Evolutionary conservation across 1,140 invertebrate genomes (phyloP), one percentile per base, ranked within the genome.

Genomic region (Choristoneura fumiferana): DNA sequence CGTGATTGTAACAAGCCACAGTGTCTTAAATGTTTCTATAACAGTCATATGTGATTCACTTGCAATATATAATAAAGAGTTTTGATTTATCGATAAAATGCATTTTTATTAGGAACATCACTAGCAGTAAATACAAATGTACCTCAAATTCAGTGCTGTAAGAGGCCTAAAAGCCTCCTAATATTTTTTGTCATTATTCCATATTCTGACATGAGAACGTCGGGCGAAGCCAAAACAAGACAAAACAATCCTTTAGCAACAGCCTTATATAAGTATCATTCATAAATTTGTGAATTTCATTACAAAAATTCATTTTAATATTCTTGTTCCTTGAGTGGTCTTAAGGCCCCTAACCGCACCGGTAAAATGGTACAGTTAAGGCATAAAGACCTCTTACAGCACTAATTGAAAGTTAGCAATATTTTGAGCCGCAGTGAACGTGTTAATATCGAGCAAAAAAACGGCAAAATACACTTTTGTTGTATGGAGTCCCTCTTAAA

Each of bases 101-200:
- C 4, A n/a, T 14, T 38, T 38, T 38, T 38, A n/a, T 38, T 38
- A 2, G 37, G n/a, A 1, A 38, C 37, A 38, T 38, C 37, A 38
- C 37, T 38, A 38, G 37, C 2, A 14, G 1, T 38, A 10, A 14
- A 10, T 38, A 38, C 13, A 38, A 38, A 38, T 38, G 37, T 38
- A 38, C 37, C 37, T 38, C 10, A 10, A 38, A 38, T 38, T 38
- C 37, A 38, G 37, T 38, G 10, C 37, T 38, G 10, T 38, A 38
- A 38, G 37, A 38, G 37, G 37, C 9, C 37, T 4, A 38, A n/a
- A n/a, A 9, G 9, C 37, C 37, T 38, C 37, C 37, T 38, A 38
- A 38, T 38, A 38, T 38, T 38, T 38, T 38, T 38, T 38, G 37
- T 38, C 37, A 38, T 38, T 38, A n/a, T 38, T 10, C 37, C 10